Evolutionary conservation across 1,140 invertebrate species (phyloP).

Genomic region (Aphis gossypii): DNA sequence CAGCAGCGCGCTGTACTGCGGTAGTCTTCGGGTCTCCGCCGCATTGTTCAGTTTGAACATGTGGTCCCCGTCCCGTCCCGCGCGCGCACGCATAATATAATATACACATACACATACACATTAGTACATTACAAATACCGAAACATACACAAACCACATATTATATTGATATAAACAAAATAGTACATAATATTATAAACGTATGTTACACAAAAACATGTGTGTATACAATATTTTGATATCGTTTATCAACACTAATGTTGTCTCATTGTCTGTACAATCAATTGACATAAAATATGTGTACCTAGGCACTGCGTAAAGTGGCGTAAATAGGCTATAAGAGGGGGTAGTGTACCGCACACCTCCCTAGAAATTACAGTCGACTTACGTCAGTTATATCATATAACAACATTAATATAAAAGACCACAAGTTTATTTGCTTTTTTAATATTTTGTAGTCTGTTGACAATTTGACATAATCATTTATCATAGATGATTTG

Average conservation of each 20-base stretch:
- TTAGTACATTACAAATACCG: background rate
- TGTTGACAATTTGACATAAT: background rate
- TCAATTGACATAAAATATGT: background rate
- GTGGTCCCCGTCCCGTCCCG: slow-evolving; percentile 45
- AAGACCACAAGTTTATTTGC: background rate
- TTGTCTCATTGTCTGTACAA: slow-evolving; percentile 2
- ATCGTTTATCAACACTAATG: slow-evolving; percentile 36
- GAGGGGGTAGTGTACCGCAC: background rate
- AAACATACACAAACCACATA: too few relatives aligned
- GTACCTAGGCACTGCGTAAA: background rate
- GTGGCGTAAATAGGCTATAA: background rate
- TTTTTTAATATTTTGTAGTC: background rate
- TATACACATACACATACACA: background rate
- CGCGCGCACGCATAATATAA: background rate
- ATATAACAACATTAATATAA: background rate
- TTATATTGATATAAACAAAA: slow-evolving; percentile 5
- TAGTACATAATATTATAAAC: background rate
- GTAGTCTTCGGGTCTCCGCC: slow-evolving; percentile 27
- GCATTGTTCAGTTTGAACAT: slow-evolving; percentile 48
- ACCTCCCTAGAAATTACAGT: background rate
- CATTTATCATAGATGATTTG: background rate
- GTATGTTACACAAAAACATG: slow-evolving; percentile 32
- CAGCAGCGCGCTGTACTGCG: slow-evolving; percentile 21
- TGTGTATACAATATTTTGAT: slow-evolving; percentile 41
- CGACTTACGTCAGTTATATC: background rate